Evolutionary conservation across 2,888 invertebrate genomes (phyloP).

Genomic region (Hypsopygia costalis): DNA sequence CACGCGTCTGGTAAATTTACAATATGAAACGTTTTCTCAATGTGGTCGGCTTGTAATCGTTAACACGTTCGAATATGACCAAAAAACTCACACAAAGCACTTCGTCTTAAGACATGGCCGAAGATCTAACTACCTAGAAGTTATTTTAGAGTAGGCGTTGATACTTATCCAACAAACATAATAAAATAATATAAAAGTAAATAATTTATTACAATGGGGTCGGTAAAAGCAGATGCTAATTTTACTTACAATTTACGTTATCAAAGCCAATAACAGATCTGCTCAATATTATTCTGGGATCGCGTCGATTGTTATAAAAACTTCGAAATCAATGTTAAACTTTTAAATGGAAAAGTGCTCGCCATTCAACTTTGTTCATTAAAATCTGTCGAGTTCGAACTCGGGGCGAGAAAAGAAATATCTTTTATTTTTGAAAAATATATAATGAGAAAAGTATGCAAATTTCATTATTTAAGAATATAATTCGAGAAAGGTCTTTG

Average conservation of each 20-base stretch:
- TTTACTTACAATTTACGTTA: slow-evolving; percentile 4
- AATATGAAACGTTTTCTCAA: no score
- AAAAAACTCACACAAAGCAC: no score
- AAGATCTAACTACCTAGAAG: no score
- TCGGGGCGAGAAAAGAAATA: slow-evolving; percentile 41
- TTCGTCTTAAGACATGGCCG: no score
- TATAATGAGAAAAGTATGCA: slow-evolving; percentile 51
- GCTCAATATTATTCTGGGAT: slow-evolving; percentile 33
- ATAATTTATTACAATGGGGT: no score
- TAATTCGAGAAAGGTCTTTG: not conserved
- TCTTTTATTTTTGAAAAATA: slow-evolving; percentile 33
- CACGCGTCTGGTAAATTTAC: no score
- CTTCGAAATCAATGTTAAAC: slow-evolving; percentile 60
- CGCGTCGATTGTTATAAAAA: slow-evolving; percentile 51
- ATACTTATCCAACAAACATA: no score
- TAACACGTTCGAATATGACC: no score
- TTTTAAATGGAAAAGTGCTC: slow-evolving; percentile 70
- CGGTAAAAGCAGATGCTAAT: no score
- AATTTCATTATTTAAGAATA: slow-evolving; percentile 21
- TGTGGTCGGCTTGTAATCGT: no score
- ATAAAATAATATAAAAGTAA: no score
- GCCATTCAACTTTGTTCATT: slow-evolving; percentile 67
- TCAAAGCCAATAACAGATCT: slow-evolving; percentile 15
- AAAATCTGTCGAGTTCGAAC: slow-evolving; percentile 55
- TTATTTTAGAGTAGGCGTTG: no score